phyloP scores from a whole-genome alignment of 2,797 vertebrate species.

The Tragelaphus eurycerus region DNA sequence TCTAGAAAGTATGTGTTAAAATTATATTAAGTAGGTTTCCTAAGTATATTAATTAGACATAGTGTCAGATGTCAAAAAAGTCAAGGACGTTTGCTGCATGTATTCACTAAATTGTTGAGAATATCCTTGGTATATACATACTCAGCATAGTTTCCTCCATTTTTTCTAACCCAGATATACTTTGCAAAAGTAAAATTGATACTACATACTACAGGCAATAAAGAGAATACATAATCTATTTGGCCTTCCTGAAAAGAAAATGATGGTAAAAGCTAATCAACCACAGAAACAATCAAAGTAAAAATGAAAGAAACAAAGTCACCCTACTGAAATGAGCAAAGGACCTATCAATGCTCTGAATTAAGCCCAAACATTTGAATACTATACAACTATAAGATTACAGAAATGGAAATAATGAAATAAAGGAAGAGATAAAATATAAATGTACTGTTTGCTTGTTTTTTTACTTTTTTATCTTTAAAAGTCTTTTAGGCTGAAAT shows the following conservation, averaged over 20 bases:
- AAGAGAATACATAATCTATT: neutral
- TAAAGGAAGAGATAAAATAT: neutral
- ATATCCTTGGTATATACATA: neutral
- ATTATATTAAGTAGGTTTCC: neutral
- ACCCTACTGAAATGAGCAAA: neutral
- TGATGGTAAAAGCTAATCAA: neutral
- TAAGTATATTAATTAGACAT: neutral
- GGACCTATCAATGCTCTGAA: neutral
- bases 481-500: neutral
- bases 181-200: neutral
- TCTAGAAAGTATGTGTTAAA: neutral
- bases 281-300: neutral
- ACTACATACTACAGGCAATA: neutral
- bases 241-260: neutral
- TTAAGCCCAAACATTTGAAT: neutral
- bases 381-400: neutral
- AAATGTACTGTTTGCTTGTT: neutral
- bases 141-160: neutral
- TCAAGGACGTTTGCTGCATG: neutral
- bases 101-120: neutral
- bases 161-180: neutral
- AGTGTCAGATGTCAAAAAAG: neutral
- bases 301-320: neutral
- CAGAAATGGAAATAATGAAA: neutral
- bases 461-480: neutral